Base-by-base conservation (phyloP, 2,113 vertebrate species). In the Jacana jacana region DNA sequence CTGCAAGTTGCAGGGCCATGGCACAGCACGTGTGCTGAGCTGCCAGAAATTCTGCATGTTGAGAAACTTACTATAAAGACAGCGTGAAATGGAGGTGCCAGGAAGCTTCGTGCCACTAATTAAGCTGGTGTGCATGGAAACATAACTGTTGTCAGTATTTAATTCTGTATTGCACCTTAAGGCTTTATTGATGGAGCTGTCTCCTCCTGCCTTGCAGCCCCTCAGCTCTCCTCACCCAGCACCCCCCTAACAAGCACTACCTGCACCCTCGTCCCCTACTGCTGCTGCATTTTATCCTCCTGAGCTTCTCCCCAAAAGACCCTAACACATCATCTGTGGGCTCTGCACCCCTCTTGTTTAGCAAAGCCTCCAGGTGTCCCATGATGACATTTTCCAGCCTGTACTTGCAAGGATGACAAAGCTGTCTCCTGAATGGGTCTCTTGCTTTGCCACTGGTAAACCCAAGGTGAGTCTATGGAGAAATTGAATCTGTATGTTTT, bases 41-140 rank as follows among this genome's bases (percentile, higher is more conserved):
- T 94, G 86, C 89, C 81, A 95, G 80, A 82, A 95, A 96, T 80
- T 54, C 77, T 91, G 57, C 4, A 0, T 51, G 64, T 91, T 79
- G 81, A 66, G 91, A 86, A 93, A 71, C 61, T 91, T 83, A 44
- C 70, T 96, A 51, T 85, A 92, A 82, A 96, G 91, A 79, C 77
- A 87, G 92, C 40, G 6, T 92, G 93, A 96, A 93, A 94, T 95
- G 93, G 95, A 96, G 92, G 93, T 95, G 93, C 96, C 95, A 92
- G 86, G 89, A 94, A 94, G 92, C 93, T 89, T 68, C 5, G 2
- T 91, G 92, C 70, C 7, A 28, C 83, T 96, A 96, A 96, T 95
- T 96, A 96, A 92, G 92, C 93, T 89, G 70, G 65, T 61, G 70
- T 76, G 81, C 71, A 52, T 6, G 1, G 77, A 91, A 95, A 94